A percentile compares a stretch with the other conserved stretches of the same genome.
These are phyloP conservation scores for Salvator merianae DNA, from an alignment of 2,113 vertebrate species.

Conservation along the genomic window DNA sequence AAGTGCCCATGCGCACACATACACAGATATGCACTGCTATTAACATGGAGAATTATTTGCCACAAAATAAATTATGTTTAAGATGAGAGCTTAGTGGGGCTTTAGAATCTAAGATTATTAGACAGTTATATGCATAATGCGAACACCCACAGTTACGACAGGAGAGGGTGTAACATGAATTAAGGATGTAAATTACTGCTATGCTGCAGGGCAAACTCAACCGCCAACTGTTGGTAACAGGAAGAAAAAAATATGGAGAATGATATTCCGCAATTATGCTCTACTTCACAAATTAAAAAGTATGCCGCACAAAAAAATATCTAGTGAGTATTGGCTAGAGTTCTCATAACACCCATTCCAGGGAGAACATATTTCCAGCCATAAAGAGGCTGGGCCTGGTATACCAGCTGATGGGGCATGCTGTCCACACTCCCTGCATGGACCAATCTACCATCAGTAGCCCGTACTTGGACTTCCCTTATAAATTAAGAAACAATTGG, in stretches of 20 bases:
- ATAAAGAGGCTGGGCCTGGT: no score
- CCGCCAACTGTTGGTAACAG: constrained; percentile 19
- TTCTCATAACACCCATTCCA: no score
- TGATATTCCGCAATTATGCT: constrained; percentile 5
- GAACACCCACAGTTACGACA: constrained; percentile 31
- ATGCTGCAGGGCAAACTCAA: constrained; percentile 21
- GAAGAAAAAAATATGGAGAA: not conserved
- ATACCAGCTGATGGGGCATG: no score
- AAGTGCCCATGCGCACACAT: not conserved
- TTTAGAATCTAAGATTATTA: constrained; percentile 30
- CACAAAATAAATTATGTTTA: constrained; percentile 19
- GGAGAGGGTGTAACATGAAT: constrained; percentile 37
- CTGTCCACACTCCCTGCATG: no score
- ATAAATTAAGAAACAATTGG: no score
- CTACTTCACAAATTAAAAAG: no score
- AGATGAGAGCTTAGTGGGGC: constrained; percentile 10
- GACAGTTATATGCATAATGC: constrained; percentile 24
- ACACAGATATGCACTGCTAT: not conserved
- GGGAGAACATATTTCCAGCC: no score
- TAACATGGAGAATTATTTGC: constrained; percentile 25
- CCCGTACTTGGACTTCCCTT: no score
- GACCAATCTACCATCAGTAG: no score
- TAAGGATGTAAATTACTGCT: constrained; percentile 30
- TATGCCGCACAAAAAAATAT: not conserved
- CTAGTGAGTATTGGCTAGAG: not conserved